Base-by-base conservation (phyloP, 1,140 invertebrate species). In the Trinorchestia longiramus region DNA sequence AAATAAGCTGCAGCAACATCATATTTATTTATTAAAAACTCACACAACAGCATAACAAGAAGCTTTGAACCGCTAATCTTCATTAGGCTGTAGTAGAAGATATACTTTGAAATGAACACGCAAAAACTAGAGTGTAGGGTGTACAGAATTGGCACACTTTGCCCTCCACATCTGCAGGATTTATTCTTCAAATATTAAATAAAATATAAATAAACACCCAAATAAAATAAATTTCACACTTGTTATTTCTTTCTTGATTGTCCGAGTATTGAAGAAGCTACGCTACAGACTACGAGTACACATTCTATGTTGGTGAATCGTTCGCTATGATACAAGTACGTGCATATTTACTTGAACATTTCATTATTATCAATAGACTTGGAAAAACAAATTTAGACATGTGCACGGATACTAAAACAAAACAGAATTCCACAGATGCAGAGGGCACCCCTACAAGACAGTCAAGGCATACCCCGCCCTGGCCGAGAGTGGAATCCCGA, bases 401-500 rank as follows among this genome's bases (percentile, higher is more conserved):
- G 28, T 77, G 62, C 62, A 77, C 11, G n/a, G 62, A 19, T 19
- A 28, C 62, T 36, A 28, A 19, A 77, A 36, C 62, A 23, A 77
- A 77, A 77, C 15, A 36, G 11, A 11, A 77, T 36, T 77, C 15
- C 62, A 23, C 62, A 77, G 62, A 77, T 77, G 62, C 62, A 77
- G 62, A 77, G 62, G 62, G 62, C 62, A 77, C 15, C 62, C 11
- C 62, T 77, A 77, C 11, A 36, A 23, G 1, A 53, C 47, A 77
- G 28, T 36, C 36, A 3, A 36, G 40, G 92, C 92, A 94, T 94
- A 94, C 92, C 92, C 92, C 92, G 92, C 92, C 92, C 44, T 94
- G 92, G 43, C 92, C 92, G 44, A 94, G 92, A 0, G 92, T 94
- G 40, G 92, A 42, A n/a, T 94, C 92, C 43, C 92, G 92, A 43